These are phyloP conservation scores for Xiphorhynchus erythropygius DNA, from an alignment of 2,797 vertebrate genomes.

Conservation along the genomic window DNA sequence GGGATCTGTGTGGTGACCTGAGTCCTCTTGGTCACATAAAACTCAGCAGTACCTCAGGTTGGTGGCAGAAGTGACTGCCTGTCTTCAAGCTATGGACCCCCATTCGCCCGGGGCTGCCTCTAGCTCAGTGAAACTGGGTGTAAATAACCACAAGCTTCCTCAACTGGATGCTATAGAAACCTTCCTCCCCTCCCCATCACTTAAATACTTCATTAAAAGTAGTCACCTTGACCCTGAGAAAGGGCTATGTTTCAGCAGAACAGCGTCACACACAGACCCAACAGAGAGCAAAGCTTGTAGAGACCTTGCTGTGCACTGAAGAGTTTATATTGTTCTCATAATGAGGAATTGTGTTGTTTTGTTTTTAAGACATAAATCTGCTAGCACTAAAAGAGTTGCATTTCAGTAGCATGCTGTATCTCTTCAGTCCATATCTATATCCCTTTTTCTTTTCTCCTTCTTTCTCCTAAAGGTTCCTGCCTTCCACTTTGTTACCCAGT, in stretches of 20 bases:
- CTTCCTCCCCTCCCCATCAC: background rate
- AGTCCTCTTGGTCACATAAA: background rate
- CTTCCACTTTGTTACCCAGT: background rate
- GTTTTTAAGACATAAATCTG: background rate
- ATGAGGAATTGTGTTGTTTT: background rate
- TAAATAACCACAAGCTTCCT: background rate
- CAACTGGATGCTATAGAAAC: background rate
- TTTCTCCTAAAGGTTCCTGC: background rate
- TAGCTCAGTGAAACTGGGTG: background rate
- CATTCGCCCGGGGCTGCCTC: background rate
- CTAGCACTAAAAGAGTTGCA: background rate
- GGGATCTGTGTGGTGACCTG: background rate
- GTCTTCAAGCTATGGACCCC: background rate
- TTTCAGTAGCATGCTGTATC: background rate
- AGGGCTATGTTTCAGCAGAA: background rate
- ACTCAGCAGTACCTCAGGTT: background rate
- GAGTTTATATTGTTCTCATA: background rate
- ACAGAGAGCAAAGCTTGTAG: background rate
- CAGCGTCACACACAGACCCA: background rate
- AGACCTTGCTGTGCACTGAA: background rate
- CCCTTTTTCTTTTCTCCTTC: accelerated
- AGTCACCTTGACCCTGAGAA: background rate
- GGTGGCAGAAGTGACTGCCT: background rate
- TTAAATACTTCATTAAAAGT: background rate
- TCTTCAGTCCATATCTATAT: background rate